Evolutionary conservation across 2,113 vertebrate species (phyloP).

Genomic region (Bufo gargarizans): DNA sequence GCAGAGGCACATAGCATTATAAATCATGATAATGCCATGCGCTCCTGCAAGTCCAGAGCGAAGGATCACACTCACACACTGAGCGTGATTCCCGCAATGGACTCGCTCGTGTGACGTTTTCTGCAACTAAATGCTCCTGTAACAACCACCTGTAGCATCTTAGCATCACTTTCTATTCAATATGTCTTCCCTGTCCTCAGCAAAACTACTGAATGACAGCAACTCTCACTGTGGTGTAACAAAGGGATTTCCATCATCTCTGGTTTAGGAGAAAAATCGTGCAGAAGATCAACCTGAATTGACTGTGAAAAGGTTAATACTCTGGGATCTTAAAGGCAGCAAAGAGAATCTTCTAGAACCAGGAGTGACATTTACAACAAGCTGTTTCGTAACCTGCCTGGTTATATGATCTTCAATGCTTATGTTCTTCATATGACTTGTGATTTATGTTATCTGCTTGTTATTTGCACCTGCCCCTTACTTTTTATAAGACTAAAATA

Average conservation of each 20-base stretch:
- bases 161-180: too few species aligned
- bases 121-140: too few species aligned
- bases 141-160: too few species aligned
- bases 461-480: neutral
- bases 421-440: neutral
- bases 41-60: too few species aligned
- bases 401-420: neutral
- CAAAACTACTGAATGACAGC: neutral
- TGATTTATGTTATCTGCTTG: neutral
- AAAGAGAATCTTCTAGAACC: too few species aligned
- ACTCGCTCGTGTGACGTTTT: too few species aligned
- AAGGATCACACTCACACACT: too few species aligned
- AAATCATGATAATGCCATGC: too few species aligned
- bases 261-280: neutral
- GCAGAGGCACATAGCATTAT: too few species aligned
- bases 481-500: slow-evolving; percentile 1
- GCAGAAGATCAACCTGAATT: neutral
- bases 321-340: neutral
- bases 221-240: neutral
- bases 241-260: neutral
- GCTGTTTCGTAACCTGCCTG: neutral
- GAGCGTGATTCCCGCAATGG: too few species aligned
- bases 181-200: neutral
- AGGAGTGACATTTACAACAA: neutral
- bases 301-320: neutral